Base-by-base conservation (phyloP, 2,888 invertebrate genomes). In the Phragmatobia fuliginosa region DNA sequence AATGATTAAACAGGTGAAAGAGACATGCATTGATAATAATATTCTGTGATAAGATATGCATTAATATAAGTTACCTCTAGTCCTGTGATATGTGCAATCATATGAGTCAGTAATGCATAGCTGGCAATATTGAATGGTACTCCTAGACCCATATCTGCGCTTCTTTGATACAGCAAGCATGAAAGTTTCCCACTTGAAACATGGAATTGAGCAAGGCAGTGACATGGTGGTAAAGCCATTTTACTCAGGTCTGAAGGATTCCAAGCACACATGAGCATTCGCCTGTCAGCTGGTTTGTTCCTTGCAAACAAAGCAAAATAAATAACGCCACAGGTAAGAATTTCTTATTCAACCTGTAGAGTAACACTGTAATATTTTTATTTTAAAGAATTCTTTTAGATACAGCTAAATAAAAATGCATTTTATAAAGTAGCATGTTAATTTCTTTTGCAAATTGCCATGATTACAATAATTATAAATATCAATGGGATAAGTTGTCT, bases 51-150 rank as follows among this genome's bases (percentile, higher is more conserved):
- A 56, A 56, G 60, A 60, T 60, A 36, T n/a, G 16, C 28, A 36
- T 16, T 10, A 61, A 36, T 25, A 59, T 25, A 21, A 59, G 7
- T 76, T 83, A 97, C 98, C 96, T 98, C 97, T 61, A 99, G 95
- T 62, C 97, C 97, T n/a, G 99, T 98, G 31, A 99, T 96, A 87
- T 99, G 98, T 33, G 99, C 99, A 78, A 99, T 97, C 99, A 99
- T 99, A 84, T 97, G 97, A 4, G 99, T 99, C 5, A 99, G 95
- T 38, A 99, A 90, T 1, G 99, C 96, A 92, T 99, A 99, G 83
- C 99, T 99, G 64, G 99, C 99, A 82, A 99, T 99, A 92, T 99
- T 99, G 91, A 99, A 99, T 18, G 99, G 99, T 0, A 99, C 99
- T n/a, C 99, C 99, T 2, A 99, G 95, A 3, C 99, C 99, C 97